These are phyloP conservation scores for Hippocampus kuda DNA, from an alignment of 2,797 vertebrate genomes.

Conservation along the genomic window DNA sequence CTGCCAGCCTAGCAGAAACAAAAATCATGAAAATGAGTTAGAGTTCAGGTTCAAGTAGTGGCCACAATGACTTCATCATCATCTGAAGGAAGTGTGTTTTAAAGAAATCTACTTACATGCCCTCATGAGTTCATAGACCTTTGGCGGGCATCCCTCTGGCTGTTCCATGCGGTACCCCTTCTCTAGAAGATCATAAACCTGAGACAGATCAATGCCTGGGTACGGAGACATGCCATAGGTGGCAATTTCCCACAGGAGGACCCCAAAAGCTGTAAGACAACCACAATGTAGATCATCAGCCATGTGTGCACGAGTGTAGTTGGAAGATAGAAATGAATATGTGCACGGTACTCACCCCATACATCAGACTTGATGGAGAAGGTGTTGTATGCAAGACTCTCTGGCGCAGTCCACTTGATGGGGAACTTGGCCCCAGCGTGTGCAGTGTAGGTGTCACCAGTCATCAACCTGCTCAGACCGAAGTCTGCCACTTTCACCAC, in stretches of 20 bases:
- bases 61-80: background rate
- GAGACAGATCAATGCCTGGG: constrained; percentile 95
- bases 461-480: constrained; percentile 93
- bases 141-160: constrained; percentile 94
- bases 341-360: constrained; percentile 77
- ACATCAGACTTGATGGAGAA: constrained; percentile 98
- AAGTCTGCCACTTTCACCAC: constrained; percentile 98
- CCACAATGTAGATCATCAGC: background rate
- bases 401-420: constrained; percentile 97
- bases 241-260: constrained; percentile 96
- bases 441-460: constrained; percentile 95
- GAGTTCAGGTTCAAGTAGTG: background rate
- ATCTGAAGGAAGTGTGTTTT: background rate
- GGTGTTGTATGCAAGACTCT: constrained; percentile 97
- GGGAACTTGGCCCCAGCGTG: constrained; percentile 98
- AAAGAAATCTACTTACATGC: constrained; percentile 83
- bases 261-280: constrained; percentile 80
- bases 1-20: constrained; percentile 79
- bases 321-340: background rate
- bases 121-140: constrained; percentile 98
- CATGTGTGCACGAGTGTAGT: background rate
- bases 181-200: constrained; percentile 96
- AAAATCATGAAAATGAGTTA: background rate
- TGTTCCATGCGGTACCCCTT: constrained; percentile 99
- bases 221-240: constrained; percentile 99